phyloP scores from a whole-genome alignment of 2,888 invertebrate genomes.

The Stramonita haemastoma region DNA sequence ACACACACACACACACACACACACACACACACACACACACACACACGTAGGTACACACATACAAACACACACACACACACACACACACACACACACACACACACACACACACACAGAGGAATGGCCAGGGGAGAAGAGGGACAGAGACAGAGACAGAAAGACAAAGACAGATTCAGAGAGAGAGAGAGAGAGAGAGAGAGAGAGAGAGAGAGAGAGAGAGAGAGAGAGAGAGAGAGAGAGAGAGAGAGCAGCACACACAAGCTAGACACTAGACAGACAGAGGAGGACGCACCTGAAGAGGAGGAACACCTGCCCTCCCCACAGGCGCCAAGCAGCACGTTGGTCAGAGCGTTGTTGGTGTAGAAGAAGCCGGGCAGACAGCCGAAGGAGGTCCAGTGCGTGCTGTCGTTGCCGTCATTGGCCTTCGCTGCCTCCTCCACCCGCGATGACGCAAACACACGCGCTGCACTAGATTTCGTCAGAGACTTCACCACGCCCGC shows the following conservation, averaged over 20 bases:
- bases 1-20: too few species aligned
- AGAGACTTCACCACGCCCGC: slow-evolving; percentile 59
- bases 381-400: slow-evolving; percentile 59
- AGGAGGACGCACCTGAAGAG: slow-evolving; percentile 9
- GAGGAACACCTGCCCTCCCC: slow-evolving; percentile 44
- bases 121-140: too few species aligned
- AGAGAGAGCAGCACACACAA: too few species aligned
- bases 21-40: too few species aligned
- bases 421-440: slow-evolving; percentile 41
- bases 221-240: too few species aligned
- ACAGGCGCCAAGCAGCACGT: slow-evolving; percentile 54
- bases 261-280: background rate
- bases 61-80: background rate
- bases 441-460: slow-evolving; percentile 51
- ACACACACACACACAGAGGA: background rate
- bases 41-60: background rate
- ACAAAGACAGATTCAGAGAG: background rate
- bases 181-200: background rate
- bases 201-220: too few species aligned
- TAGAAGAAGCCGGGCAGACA: slow-evolving; percentile 57
- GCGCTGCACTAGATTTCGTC: slow-evolving; percentile 54
- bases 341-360: slow-evolving; percentile 50
- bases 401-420: slow-evolving; percentile 58
- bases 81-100: background rate
- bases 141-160: background rate